Percentiles rank a stretch among this genome's conserved stretches.
Evolutionary conservation across 2,888 invertebrate genomes (phyloP).

Genomic region (Cynaeus angustus): DNA sequence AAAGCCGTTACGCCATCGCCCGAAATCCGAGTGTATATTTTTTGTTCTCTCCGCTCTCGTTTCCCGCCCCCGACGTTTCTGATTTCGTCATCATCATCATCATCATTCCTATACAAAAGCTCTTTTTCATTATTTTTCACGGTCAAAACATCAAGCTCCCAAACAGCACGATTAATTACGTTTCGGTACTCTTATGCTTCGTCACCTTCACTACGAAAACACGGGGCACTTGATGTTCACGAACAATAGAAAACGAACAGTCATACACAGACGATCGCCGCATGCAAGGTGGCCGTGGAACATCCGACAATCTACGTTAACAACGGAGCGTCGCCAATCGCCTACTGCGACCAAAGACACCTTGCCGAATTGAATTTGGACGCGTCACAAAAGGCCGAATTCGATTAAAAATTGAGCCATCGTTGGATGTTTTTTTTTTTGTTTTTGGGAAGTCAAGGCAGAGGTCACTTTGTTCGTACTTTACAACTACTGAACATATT

Average conservation of each 20-base stretch:
- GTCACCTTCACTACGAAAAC: conserved; percentile 44
- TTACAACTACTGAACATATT: conserved; percentile 57
- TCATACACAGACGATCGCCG: conserved; percentile 48
- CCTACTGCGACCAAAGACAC: conserved; percentile 51
- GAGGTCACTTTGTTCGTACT: not conserved
- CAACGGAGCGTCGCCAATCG: conserved; percentile 56
- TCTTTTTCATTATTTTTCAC: conserved; percentile 47
- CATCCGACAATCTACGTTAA: conserved; percentile 51
- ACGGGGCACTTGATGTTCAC: conserved; percentile 34
- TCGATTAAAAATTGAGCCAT: conserved; percentile 27
- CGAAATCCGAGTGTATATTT: too few species aligned
- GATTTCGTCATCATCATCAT: conserved; percentile 17
- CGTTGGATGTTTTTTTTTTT: not conserved
- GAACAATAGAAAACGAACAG: conserved; percentile 50
- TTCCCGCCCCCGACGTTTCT: conserved; percentile 12
- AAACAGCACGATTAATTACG: conserved; percentile 51
- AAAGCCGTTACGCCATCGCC: too few species aligned
- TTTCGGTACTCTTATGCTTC: conserved; percentile 44
- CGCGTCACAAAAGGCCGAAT: conserved; percentile 24
- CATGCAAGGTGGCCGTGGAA: conserved; percentile 50
- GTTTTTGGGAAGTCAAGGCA: conserved; percentile 7
- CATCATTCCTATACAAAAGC: conserved; percentile 37
- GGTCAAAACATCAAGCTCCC: conserved; percentile 50
- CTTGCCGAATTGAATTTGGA: conserved; percentile 42
- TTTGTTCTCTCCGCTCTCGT: too few species aligned